A percentile compares a stretch with the other conserved stretches of the same genome.
Evolutionary conservation across 23 tunicate genomes (phyloP).

Genomic region (Halocynthia roretzi): DNA sequence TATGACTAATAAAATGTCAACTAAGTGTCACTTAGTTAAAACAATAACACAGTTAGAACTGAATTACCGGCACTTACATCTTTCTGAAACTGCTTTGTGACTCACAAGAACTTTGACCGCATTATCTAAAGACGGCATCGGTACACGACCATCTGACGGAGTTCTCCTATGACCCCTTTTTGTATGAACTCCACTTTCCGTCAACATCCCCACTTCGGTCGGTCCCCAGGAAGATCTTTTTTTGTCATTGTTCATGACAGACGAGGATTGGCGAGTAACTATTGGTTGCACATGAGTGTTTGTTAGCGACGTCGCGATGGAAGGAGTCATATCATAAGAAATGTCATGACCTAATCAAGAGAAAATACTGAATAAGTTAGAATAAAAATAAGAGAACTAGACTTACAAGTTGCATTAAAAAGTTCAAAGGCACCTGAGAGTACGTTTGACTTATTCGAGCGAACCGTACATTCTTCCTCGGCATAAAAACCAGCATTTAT

Average conservation of each 20-base stretch:
- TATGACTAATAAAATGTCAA: neutral
- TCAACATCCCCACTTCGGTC: constrained; percentile 36
- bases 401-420: too few species aligned
- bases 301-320: too few species aligned
- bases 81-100: constrained; percentile 78
- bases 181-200: constrained; percentile 26
- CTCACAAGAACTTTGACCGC: constrained; percentile 64
- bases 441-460: too few species aligned
- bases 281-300: neutral
- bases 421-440: too few species aligned
- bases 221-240: constrained; percentile 94
- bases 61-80: constrained; percentile 34
- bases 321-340: too few species aligned
- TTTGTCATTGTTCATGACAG: constrained; percentile 6
- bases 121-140: constrained; percentile 78
- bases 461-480: constrained; percentile 4
- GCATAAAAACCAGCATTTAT: constrained; percentile 26
- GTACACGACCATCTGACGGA: constrained; percentile 83
- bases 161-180: constrained; percentile 70
- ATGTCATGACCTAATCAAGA: too few species aligned
- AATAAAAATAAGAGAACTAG: too few species aligned
- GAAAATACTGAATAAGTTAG: too few species aligned
- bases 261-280: neutral
- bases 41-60: neutral
- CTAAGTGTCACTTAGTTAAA: neutral